A percentile compares a stretch with the other conserved stretches of the same genome.
phyloP scores from a whole-genome alignment of 2,888 invertebrate species.

The Dorcus hopei region DNA sequence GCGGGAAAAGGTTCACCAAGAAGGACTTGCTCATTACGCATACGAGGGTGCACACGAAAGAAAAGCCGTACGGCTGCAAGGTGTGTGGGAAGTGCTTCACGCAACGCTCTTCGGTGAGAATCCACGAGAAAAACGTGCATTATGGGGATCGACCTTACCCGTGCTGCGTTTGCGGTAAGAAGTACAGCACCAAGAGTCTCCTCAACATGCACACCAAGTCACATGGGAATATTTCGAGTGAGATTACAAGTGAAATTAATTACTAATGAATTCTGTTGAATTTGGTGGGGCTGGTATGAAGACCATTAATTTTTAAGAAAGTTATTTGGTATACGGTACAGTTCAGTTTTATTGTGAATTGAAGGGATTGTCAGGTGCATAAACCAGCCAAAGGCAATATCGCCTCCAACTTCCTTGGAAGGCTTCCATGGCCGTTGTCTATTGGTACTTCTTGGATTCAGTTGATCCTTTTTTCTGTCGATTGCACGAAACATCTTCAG shows the following conservation, averaged over 20 bases:
- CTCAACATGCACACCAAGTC: constrained; percentile 51
- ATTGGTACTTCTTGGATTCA: too few relatives aligned
- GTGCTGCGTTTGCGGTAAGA: constrained; percentile 52
- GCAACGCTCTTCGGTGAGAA: constrained; percentile 7
- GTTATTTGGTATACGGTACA: too few relatives aligned
- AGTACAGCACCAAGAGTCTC: constrained; percentile 54
- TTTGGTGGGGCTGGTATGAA: too few relatives aligned
- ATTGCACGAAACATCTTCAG: too few relatives aligned
- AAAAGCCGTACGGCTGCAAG: constrained; percentile 52
- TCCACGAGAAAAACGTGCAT: constrained; percentile 37
- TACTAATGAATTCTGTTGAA: too few relatives aligned
- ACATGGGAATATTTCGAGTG: constrained; percentile 41
- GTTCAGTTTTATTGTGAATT: too few relatives aligned
- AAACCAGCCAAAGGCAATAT: too few relatives aligned
- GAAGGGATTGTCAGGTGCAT: too few relatives aligned
- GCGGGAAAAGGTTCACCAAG: constrained; percentile 27
- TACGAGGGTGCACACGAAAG: constrained; percentile 31
- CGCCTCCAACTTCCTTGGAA: too few relatives aligned
- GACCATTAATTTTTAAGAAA: too few relatives aligned
- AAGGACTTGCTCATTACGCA: constrained; percentile 52
- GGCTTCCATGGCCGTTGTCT: too few relatives aligned
- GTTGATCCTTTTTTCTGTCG: too few relatives aligned
- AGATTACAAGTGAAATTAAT: neutral
- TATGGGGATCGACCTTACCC: constrained; percentile 52
- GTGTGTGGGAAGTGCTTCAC: constrained; percentile 47